Conservation (phyloP, 2,797 vertebrate species). For the Cyprinodon diabolis region DNA sequence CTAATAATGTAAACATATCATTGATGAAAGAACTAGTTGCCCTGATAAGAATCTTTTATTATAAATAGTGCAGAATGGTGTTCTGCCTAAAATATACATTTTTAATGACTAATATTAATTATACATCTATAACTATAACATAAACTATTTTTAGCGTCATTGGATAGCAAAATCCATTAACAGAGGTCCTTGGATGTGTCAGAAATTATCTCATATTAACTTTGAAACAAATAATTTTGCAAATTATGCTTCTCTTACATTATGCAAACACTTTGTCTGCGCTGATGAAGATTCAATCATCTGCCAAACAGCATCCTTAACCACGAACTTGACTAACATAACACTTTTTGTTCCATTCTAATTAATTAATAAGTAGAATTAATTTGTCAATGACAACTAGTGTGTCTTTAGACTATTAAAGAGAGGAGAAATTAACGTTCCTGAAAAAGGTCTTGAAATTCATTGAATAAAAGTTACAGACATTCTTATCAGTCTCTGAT, state of each 20-base stretch:
- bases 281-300: no score
- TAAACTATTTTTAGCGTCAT: not conserved
- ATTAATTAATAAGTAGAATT: no score
- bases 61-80: not conserved
- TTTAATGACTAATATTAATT: not conserved
- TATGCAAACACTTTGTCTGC: not conserved
- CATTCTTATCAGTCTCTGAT: no score
- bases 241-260: not conserved
- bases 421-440: no score
- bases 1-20: no score
- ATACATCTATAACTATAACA: not conserved
- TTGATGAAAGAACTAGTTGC: not conserved
- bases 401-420: no score
- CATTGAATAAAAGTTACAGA: no score
- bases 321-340: no score
- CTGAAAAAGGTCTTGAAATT: no score
- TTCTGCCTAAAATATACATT: not conserved
- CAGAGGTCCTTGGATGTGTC: not conserved
- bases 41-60: not conserved
- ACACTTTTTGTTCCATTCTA: no score
- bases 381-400: no score
- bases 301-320: no score
- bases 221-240: not conserved
- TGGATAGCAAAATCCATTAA: not conserved
- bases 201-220: not conserved